Evolutionary conservation across 2,888 invertebrate genomes (phyloP), one percentile per base, ranked within the genome.

Genomic region (Antheraea yamamai): DNA sequence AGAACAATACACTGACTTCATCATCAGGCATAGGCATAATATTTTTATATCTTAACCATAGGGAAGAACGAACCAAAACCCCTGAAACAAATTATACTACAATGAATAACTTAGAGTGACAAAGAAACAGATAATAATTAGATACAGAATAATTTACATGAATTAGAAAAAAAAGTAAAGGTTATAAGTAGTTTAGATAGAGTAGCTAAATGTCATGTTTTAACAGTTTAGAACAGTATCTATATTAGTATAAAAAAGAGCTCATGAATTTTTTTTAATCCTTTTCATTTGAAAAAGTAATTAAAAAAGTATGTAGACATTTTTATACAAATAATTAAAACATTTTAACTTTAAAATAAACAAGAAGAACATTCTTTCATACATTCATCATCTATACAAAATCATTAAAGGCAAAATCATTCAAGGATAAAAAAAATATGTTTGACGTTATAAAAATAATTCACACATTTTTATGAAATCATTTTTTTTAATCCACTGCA

Each of bases 41-140:
- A 82, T 95, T 96, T 88, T 96, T 96, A 84, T 95, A 96, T 83
- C 94, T 96, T 73, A 97, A 89, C 97, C 97, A 97, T 73, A 97
- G 85, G 7, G 96, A 94, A 0, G 97, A 96, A 80, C 97, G 94
- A 20, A 96, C 91, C 79, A 97, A 95, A 52, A 97, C 96, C 83
- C 97, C 97, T 97, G 87, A 64, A 76, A 76, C 51, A 76, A 61
- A 52, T 30, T 64, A 35, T 64, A 26, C 3, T 14, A 64, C 26
- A 64, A 26, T 14, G 14, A 6, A 23, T 10, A 23, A 26, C 1
- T 0, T 61, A 23, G 4, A 2, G 10, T 64, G 64, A 64, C 8
- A 64, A 4, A 12, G 61, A 64, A 66, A 30, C 30, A 66, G 7
- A 16, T 16, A 66, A 26, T 16, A 66, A 26, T 30, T 26, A 66